Evolutionary conservation across 1,140 invertebrate species (phyloP), one percentile per base, ranked within the genome.

Genomic region (Heliothis subflexa): DNA sequence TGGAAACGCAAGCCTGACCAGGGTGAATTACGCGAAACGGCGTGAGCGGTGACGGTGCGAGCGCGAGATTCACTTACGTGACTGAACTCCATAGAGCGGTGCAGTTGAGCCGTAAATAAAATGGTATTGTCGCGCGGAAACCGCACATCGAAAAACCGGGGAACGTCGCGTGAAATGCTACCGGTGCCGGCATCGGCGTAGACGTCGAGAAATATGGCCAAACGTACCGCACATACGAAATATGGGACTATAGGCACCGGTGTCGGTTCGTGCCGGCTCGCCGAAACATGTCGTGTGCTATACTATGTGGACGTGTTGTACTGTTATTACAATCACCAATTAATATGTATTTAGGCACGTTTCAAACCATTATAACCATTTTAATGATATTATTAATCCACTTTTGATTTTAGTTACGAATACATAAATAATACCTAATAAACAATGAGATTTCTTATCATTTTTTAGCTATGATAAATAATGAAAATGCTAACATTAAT

Each of bases 151-250:
- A 91, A 92, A 92, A 91, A 92, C 86, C 86, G 86, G 85, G 78
- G 79, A 89, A 84, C 83, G 87, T 92, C 88, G 91, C 88, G 88
- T 92, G 91, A 92, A 93, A 88, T 88, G 86, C 88, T 90, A 88
- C 90, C 86, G 90, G 86, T 88, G 87, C 85, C 80, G 82, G 84
- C 79, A 85, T 86, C 84, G 88, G 85, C 81, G 86, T 88, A 91
- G 87, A 89, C 88, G 86, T 87, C 84, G 86, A 88, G 88, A 93
- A 90, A 91, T 93, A 92, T 92, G 86, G 86, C 78, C 80, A 81
- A 88, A 84, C 85, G 82, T 86, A 87, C 85, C 84, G 86, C 86
- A 89, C 88, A 88, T 89, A 88, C 88, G 78, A 88, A 88, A 89
- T 90, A 89, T 90, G 84, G 81, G 78, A 83, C 79, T 86, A 75